Conservation (phyloP, 2,888 invertebrate genomes). For the Caradrina clavipalpis region DNA sequence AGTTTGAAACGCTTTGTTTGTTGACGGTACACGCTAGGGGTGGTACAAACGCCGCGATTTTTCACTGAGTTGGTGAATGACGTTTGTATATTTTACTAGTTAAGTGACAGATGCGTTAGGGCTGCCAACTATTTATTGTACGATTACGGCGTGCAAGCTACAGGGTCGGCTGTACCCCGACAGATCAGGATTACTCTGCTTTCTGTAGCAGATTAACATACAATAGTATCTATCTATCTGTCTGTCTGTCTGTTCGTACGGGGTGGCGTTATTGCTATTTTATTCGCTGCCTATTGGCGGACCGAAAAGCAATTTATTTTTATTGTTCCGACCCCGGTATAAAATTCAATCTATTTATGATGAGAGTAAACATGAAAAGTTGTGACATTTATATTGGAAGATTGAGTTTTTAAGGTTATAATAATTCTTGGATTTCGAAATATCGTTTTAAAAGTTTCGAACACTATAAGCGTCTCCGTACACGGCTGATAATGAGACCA, state of each 20-base stretch:
- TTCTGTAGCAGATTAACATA: slow-evolving; percentile 75
- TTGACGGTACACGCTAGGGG: slow-evolving; percentile 75
- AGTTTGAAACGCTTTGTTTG: slow-evolving; percentile 60
- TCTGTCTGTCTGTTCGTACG: slow-evolving; percentile 41
- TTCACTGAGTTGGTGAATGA: slow-evolving; percentile 87
- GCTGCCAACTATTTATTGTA: slow-evolving; percentile 90
- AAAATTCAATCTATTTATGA: slow-evolving; percentile 88
- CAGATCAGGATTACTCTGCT: slow-evolving; percentile 85
- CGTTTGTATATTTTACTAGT: slow-evolving; percentile 90
- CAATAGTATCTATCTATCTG: slow-evolving; percentile 59
- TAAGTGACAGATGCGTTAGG: slow-evolving; percentile 90
- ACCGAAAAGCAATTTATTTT: slow-evolving; percentile 66
- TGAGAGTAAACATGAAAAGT: slow-evolving; percentile 74
- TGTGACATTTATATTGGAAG: slow-evolving; percentile 61
- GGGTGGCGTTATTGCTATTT: slow-evolving; percentile 75
- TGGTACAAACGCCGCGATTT: slow-evolving; percentile 84
- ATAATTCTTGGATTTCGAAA: slow-evolving; percentile 15
- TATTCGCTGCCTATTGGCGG: slow-evolving; percentile 76
- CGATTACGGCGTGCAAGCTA: slow-evolving; percentile 88
- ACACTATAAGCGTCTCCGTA: no score
- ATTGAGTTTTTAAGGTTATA: slow-evolving; percentile 37
- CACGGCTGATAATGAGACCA: no score
- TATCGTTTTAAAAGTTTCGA: not conserved
- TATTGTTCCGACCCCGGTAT: slow-evolving; percentile 73
- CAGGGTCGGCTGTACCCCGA: slow-evolving; percentile 78